A percentile compares a stretch with the other conserved stretches of the same genome.
phyloP scores from a whole-genome alignment of 2,797 vertebrate genomes.

The Tapirus indicus region DNA sequence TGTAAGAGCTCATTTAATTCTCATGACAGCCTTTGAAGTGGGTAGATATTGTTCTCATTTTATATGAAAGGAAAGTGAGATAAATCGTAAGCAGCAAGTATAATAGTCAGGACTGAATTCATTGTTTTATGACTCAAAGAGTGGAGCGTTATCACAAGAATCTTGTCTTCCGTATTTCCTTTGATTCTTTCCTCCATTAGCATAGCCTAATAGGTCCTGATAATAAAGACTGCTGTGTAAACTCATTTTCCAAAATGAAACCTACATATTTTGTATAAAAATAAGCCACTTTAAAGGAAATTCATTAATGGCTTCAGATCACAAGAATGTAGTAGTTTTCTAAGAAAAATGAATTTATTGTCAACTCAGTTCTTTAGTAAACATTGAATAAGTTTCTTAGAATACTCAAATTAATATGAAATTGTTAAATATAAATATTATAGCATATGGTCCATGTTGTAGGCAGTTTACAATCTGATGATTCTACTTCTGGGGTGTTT shows the following conservation, averaged over 20 bases:
- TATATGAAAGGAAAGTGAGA: neutral
- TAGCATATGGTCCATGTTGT: neutral
- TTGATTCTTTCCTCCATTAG: neutral
- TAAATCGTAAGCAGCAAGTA: neutral
- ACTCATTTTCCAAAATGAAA: neutral
- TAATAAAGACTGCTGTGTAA: neutral
- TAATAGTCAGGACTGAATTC: neutral
- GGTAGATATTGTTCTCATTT: neutral
- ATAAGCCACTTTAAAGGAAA: constrained; percentile 23
- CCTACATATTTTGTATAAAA: neutral
- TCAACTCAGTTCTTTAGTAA: neutral
- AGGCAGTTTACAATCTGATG: neutral
- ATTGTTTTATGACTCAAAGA: neutral
- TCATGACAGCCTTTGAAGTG: neutral
- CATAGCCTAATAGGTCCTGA: neutral
- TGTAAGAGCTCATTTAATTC: neutral
- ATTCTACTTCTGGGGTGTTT: neutral
- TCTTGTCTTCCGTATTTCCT: neutral
- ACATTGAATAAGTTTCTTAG: neutral
- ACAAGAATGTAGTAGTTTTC: neutral
- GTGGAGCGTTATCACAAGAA: neutral
- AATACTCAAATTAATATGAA: neutral
- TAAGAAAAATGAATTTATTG: constrained; percentile 19
- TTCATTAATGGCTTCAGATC: neutral
- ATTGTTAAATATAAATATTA: neutral